Conservation (phyloP, 1,140 invertebrate species). For the Galleria mellonella region DNA sequence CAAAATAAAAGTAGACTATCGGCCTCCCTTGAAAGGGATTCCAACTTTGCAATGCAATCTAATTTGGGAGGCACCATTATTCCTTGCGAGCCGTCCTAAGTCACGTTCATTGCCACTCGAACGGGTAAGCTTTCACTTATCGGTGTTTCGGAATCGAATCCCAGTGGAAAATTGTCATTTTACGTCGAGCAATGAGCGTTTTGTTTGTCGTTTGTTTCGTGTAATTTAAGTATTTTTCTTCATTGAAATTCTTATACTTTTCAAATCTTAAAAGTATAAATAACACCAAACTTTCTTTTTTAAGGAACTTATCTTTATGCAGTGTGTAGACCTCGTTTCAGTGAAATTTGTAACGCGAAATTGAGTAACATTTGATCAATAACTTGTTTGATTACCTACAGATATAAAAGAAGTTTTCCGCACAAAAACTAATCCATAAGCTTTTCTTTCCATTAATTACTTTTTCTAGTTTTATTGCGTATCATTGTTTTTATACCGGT, state of each 20-base stretch:
- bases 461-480: neutral
- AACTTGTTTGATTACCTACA: too few relatives aligned
- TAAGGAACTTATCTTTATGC: too few relatives aligned
- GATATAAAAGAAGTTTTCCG: too few relatives aligned
- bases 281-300: too few relatives aligned
- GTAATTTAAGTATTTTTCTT: neutral
- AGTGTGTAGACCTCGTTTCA: too few relatives aligned
- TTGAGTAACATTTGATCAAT: too few relatives aligned
- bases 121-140: constrained; percentile 20
- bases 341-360: too few relatives aligned
- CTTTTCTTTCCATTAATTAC: too few relatives aligned
- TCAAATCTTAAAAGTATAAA: neutral
- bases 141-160: constrained; percentile 17
- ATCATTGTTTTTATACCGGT: neutral
- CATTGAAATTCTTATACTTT: neutral
- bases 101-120: constrained; percentile 33
- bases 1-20: constrained; percentile 18
- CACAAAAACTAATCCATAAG: too few relatives aligned
- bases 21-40: constrained; percentile 15
- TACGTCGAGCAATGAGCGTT: constrained; percentile 9
- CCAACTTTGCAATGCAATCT: constrained; percentile 26
- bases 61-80: constrained; percentile 32
- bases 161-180: constrained; percentile 16
- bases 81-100: constrained; percentile 16
- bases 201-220: constrained; percentile 11